Conservation (phyloP, 1,140 invertebrate genomes). For the Metaphire vulgaris region DNA sequence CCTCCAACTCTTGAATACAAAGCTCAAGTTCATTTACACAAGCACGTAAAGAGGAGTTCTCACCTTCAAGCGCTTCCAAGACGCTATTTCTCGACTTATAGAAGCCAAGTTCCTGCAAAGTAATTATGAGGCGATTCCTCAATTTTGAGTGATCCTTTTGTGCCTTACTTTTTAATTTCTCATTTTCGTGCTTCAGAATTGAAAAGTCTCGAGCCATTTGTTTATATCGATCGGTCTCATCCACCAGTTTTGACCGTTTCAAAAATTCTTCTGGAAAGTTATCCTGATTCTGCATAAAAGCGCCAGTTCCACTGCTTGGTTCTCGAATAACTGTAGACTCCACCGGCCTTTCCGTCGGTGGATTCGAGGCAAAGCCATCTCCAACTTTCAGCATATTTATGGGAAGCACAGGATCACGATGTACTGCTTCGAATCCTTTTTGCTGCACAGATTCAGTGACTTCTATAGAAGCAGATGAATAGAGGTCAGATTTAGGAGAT, state of each 20-base stretch:
- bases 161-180: constrained; percentile 6
- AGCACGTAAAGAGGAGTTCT: background rate
- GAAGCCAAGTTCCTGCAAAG: constrained; percentile 13
- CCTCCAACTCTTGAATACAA: background rate
- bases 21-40: background rate
- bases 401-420: too few relatives aligned
- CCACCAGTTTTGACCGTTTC: background rate
- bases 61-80: background rate
- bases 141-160: constrained; percentile 10
- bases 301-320: background rate
- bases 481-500: too few relatives aligned
- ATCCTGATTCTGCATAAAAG: background rate
- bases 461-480: too few relatives aligned
- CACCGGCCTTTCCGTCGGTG: too few relatives aligned
- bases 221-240: background rate
- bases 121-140: constrained; percentile 5
- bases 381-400: too few relatives aligned
- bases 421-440: too few relatives aligned
- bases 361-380: too few relatives aligned
- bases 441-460: too few relatives aligned
- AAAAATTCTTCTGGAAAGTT: background rate
- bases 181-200: constrained; percentile 1
- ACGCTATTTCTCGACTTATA: constrained; percentile 8
- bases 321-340: background rate
- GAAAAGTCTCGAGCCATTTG: background rate